Evolutionary conservation across 2,888 invertebrate species (phyloP), one percentile per base, ranked within the genome.

Genomic region (Dione juno): DNA sequence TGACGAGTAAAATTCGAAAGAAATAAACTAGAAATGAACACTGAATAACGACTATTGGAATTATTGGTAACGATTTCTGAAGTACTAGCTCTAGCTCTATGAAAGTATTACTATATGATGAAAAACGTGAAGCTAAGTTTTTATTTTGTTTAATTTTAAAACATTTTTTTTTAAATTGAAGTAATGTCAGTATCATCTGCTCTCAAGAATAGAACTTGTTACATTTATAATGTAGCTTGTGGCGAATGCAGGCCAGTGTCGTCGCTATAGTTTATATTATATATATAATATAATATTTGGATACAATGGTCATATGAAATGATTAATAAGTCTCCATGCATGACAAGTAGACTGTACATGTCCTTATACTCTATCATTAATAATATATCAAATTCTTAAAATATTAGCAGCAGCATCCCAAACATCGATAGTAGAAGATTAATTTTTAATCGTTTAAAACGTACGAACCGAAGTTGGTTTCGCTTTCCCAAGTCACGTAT

Each of bases 401-500:
- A 61, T 28, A 45, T 61, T 10, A 10, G 43, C 10, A 61, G 28
- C 10, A n/a, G n/a, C n/a, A 50, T 48, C 40, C 40, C n/a, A 50
- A 37, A 48, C 48, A 54, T 67, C 61, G 61, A 57, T 57, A 67
- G 64, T 57, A 58, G 16, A 57, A 67, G 50, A 69, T 63, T 50
- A 66, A 66, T 71, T 73, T 73, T 71, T 71, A 71, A 73, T 53
- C 71, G 63, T 70, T 65, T 54, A 73, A 71, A 66, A 63, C 73
- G 64, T 58, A 66, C 43, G 63, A 61, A 71, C 58, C 71, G 59
- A 69, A 72, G 54, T 67, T 50, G 37, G 65, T 69, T 35, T 58
- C 53, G 59, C 67, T 67, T 41, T 61, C 66, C 68, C 68, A 45
- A 79, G 91, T 90, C 92, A 92, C 92, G 92, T 92, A 78, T 83